phyloP scores from a whole-genome alignment of 2,888 invertebrate genomes.

The Xylota segnis region DNA sequence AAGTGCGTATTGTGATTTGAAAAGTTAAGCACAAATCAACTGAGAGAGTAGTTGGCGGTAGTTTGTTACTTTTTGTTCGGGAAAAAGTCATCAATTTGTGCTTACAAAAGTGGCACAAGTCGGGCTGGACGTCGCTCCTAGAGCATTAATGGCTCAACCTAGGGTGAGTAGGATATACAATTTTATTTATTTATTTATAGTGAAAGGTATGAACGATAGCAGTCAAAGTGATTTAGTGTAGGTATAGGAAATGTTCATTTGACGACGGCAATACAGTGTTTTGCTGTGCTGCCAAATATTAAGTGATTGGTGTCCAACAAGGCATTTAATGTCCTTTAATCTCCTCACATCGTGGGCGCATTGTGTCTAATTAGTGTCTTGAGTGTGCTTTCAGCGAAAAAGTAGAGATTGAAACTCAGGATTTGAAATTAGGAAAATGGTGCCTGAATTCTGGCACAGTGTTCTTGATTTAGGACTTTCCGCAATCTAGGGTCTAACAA shows the following conservation, averaged over 20 bases:
- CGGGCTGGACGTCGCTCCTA: conserved; percentile 85
- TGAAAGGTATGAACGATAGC: conserved; percentile 17
- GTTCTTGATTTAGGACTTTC: no score
- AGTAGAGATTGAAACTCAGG: no score
- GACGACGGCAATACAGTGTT: conserved; percentile 51
- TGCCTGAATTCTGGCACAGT: no score
- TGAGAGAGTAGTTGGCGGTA: conserved; percentile 75
- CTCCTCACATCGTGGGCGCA: no score
- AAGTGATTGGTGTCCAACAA: no score
- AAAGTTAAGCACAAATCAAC: conserved; percentile 26
- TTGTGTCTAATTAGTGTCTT: no score
- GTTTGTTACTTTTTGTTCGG: conserved; percentile 80
- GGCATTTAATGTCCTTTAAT: no score
- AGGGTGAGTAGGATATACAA: conserved; percentile 82
- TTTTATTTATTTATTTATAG: conserved; percentile 25
- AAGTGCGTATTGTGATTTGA: conserved; percentile 45
- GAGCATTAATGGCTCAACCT: conserved; percentile 86
- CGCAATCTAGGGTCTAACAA: no score
- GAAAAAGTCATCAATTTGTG: conserved; percentile 76
- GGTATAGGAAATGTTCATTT: conserved; percentile 23
- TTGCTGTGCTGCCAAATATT: no score
- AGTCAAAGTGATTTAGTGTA: conserved; percentile 62
- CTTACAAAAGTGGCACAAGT: conserved; percentile 85
- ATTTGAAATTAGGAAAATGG: no score
- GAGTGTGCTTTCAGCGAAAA: no score